A percentile compares a stretch with the other conserved stretches of the same genome.
Conservation (phyloP, 2,888 invertebrate species). For the Tridacna crocea region DNA sequence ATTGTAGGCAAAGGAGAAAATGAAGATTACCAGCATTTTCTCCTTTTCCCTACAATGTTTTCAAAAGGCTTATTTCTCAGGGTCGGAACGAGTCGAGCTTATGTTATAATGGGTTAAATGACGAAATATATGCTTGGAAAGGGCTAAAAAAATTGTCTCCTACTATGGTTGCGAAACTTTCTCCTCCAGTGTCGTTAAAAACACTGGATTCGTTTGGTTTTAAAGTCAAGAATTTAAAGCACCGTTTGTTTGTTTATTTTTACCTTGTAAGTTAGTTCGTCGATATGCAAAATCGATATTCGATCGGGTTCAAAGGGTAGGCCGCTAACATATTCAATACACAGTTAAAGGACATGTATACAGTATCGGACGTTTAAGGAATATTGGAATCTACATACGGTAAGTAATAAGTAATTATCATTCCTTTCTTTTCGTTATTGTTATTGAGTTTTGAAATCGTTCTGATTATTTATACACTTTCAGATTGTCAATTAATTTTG, state of each 20-base stretch:
- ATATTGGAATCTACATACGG: background rate
- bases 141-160: background rate
- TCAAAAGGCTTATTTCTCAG: no score
- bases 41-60: no score
- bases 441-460: no score
- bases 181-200: background rate
- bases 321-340: background rate
- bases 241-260: background rate
- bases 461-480: no score
- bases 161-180: background rate
- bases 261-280: background rate
- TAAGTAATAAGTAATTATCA: background rate
- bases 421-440: background rate
- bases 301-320: background rate
- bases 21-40: no score
- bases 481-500: no score
- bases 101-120: background rate
- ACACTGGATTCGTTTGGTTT: no score
- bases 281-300: conserved; percentile 1
- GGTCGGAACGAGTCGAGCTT: background rate
- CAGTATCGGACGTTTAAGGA: background rate
- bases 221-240: no score
- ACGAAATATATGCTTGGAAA: background rate
- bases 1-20: no score
- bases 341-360: background rate